Conservation (phyloP, 2,113 vertebrate genomes). For the Oriolus oriolus region DNA sequence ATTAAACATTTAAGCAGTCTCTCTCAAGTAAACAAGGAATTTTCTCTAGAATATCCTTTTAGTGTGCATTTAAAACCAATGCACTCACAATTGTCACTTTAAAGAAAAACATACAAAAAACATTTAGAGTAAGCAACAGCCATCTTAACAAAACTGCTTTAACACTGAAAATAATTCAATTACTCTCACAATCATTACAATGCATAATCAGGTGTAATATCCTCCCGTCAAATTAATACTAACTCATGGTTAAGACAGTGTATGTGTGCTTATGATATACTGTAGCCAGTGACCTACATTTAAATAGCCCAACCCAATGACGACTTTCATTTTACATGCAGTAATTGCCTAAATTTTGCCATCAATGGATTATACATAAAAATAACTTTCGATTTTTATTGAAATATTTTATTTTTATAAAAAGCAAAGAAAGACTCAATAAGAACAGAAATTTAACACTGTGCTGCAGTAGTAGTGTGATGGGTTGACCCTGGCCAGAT, state of each 20-base stretch:
- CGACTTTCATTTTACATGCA: background rate
- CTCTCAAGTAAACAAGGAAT: constrained; percentile 66
- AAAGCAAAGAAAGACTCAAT: background rate
- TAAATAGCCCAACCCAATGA: background rate
- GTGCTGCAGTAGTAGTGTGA: background rate
- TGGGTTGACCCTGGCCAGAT: background rate
- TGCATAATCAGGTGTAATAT: background rate
- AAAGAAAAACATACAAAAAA: constrained; percentile 29
- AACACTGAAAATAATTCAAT: constrained; percentile 28
- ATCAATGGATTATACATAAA: background rate
- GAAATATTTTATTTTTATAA: background rate
- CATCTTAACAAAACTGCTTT: constrained; percentile 30
- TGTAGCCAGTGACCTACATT: background rate
- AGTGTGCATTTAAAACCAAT: constrained; percentile 30
- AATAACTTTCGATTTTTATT: background rate
- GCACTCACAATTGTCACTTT: background rate
- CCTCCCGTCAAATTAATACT: background rate
- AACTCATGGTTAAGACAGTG: background rate
- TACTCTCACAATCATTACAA: background rate
- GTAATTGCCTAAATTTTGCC: background rate
- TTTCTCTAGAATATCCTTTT: constrained; percentile 37
- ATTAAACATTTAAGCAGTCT: constrained; percentile 80
- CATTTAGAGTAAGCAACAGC: constrained; percentile 25
- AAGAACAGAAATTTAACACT: background rate
- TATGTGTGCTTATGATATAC: background rate